Base-by-base conservation (phyloP, 2,888 invertebrate genomes). In the Heliconius cydno region DNA sequence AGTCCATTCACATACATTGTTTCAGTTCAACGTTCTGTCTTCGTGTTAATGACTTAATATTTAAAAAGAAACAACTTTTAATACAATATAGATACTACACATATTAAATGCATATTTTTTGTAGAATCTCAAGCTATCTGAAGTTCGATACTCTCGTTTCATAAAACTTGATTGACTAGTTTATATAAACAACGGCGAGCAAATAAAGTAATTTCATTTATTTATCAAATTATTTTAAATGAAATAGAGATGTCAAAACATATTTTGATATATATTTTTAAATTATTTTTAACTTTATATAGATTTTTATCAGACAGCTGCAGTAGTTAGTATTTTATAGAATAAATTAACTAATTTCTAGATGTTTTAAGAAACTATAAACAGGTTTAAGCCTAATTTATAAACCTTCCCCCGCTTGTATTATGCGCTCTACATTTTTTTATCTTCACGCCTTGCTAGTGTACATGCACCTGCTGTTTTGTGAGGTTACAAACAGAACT, bases 1-100 rank as follows among this genome's bases (percentile, higher is more conserved):
- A 65, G 66, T 74, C 52, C 57, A 76, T 71, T 77, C 72, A 80
- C 68, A 57, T 76, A 80, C 77, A 77, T 68, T 68, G 77, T 80
- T 57, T 68, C 68, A 80, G 80, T 77, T 77, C 77, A 74, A 68
- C 73, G 77, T 41, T 67, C 78, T 34, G 13, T n/a, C 71, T 34
- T 57, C 73, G 65, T 52, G 78, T 30, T 73, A 65, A 73, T 78
- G 78, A 66, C 73, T 72, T 78, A 66, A 52, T 34, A 77, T 19
- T 77, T 65, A 46, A 65, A 65, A 73, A 22, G 52, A 70, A 71
- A 71, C 71, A 71, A 52, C 30, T 72, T 52, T 30, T 52, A 72
- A 22, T 52, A 52, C 30, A 73, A n/a, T 73, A 13, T 34, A 34
- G 34, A 34, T 38, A 63, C 28, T 60, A 60, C n/a, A 30, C 3